Percentiles rank a stretch among this genome's conserved stretches.
phyloP scores from a whole-genome alignment of 1,140 invertebrate species.

The Papilio aristodemus region DNA sequence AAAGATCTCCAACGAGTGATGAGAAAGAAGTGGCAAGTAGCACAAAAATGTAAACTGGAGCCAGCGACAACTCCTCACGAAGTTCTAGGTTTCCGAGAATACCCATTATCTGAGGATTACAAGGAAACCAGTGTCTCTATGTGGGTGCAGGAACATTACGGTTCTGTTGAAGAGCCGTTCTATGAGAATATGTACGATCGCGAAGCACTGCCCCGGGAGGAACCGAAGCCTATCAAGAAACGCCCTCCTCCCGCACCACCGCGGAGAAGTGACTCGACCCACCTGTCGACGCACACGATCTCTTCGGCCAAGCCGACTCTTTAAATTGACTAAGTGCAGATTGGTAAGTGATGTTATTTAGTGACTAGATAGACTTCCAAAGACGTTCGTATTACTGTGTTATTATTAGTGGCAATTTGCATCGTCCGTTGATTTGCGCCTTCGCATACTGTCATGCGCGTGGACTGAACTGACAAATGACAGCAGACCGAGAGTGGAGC shows the following conservation, averaged over 20 bases:
- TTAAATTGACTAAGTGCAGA: conserved; percentile 33
- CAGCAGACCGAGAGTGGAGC: background rate
- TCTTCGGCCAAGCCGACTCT: conserved; percentile 44
- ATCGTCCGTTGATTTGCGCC: conserved; percentile 22
- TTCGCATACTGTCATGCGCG: background rate
- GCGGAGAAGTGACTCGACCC: conserved; percentile 70
- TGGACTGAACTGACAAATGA: background rate
- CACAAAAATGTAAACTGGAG: conserved; percentile 93
- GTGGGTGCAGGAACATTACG: conserved; percentile 94
- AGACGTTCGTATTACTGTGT: background rate
- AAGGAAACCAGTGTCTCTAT: conserved; percentile 92
- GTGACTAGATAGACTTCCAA: conserved; percentile 30
- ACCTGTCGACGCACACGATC: conserved; percentile 53
- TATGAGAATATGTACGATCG: conserved; percentile 68
- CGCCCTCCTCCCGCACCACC: conserved; percentile 70
- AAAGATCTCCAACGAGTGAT: conserved; percentile 94
- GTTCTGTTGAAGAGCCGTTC: conserved; percentile 59
- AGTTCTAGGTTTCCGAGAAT: conserved; percentile 93
- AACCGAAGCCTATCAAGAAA: conserved; percentile 65
- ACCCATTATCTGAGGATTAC: conserved; percentile 85
- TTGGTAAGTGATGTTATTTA: conserved; percentile 32
- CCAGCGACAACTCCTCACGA: conserved; percentile 92
- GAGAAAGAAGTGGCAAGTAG: conserved; percentile 96
- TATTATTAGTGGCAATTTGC: conserved; percentile 28
- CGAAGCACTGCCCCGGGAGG: conserved; percentile 52